phyloP scores from a whole-genome alignment of 2,888 invertebrate genomes.

The Tetragonula carbonaria region DNA sequence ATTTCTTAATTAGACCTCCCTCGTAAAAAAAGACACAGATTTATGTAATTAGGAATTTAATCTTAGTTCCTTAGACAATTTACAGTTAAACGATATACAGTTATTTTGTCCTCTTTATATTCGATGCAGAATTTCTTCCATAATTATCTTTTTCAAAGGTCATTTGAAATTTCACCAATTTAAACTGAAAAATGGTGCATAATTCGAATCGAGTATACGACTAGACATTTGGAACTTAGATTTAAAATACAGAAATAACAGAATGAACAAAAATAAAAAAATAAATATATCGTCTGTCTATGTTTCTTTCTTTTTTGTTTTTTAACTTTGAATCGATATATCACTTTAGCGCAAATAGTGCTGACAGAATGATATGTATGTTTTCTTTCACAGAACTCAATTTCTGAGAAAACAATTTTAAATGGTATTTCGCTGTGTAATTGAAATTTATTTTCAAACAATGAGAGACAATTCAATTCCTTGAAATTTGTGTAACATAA shows the following conservation, averaged over 20 bases:
- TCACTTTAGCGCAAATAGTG: not conserved
- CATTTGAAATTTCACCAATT: conserved; percentile 30
- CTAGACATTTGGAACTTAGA: not conserved
- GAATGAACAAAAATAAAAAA: not conserved
- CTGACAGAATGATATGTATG: not conserved
- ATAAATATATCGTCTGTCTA: not conserved
- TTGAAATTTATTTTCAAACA: conserved; percentile 10
- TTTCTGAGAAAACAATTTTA: conserved; percentile 7
- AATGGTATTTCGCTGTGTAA: conserved; percentile 23
- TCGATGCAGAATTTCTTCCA: conserved; percentile 27
- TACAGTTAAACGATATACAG: conserved; percentile 60
- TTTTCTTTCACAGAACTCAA: conserved; percentile 6
- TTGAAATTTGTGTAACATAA: not conserved
- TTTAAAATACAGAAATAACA: not conserved
- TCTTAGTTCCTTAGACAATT: conserved; percentile 47
- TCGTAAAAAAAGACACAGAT: not conserved
- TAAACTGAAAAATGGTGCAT: conserved; percentile 12
- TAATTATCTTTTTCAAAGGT: conserved; percentile 42
- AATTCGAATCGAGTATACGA: conserved; percentile 1
- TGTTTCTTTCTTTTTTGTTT: not conserved
- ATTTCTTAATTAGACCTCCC: not conserved
- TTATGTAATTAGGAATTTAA: conserved; percentile 48
- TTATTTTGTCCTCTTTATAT: conserved; percentile 54
- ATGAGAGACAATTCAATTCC: not conserved
- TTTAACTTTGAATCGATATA: not conserved